A percentile compares a stretch with the other conserved stretches of the same genome.
These are phyloP conservation scores for Agelas oroides DNA, from an alignment of 37 sponge, comb jelly and placozoan species.

Conservation along the genomic window DNA sequence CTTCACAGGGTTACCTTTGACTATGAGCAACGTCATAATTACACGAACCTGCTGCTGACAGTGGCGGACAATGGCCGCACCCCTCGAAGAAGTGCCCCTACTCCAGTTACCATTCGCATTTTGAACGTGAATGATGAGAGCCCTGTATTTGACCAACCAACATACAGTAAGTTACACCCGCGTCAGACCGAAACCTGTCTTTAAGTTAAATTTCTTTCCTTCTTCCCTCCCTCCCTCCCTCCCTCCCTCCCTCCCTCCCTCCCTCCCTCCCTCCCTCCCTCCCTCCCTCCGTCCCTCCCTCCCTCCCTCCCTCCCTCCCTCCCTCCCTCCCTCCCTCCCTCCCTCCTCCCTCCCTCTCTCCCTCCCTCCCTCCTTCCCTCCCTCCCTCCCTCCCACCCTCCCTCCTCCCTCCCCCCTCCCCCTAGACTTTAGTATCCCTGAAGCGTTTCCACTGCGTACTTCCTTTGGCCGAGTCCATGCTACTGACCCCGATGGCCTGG, in stretches of 20 bases:
- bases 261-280: not conserved
- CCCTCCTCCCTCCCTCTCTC: not conserved
- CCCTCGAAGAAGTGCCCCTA: constrained; percentile 18
- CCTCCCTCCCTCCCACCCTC: constrained; percentile 1
- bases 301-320: too few species aligned
- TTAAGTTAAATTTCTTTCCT: not conserved
- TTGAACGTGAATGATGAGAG: constrained; percentile 54
- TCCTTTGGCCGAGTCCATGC: constrained; percentile 37
- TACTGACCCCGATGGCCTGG: constrained; percentile 35
- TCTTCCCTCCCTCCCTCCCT: not conserved
- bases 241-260: not conserved
- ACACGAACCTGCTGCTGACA: constrained; percentile 5
- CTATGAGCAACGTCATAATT: constrained; percentile 19
- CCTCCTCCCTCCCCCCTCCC: not conserved
- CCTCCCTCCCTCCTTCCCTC: not conserved
- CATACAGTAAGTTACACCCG: constrained; percentile 65
- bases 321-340: not conserved
- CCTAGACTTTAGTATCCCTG: constrained; percentile 13
- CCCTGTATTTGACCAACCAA: constrained; percentile 42
- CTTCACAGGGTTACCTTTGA: constrained; percentile 45
- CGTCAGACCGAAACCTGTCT: not conserved
- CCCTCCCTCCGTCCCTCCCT: not conserved
- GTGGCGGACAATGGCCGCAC: constrained; percentile 54
- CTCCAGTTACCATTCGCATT: constrained; percentile 25
- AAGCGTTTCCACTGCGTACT: not conserved